Conservation (phyloP, 2,888 invertebrate species). For the Cantharis lateralis region DNA sequence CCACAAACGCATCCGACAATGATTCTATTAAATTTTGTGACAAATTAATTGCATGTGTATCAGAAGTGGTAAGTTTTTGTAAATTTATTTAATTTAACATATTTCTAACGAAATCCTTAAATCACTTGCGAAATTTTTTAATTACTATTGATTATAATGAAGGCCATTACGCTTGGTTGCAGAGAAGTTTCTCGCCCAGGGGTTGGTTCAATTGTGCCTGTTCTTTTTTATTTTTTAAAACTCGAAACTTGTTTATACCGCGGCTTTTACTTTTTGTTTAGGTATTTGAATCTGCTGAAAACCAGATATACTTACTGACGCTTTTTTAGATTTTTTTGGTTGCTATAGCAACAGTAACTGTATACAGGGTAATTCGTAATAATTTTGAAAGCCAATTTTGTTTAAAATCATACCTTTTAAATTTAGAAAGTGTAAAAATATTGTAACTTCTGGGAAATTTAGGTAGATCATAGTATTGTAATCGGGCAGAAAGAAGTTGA, state of each 20-base stretch:
- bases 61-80: constrained; percentile 49
- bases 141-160: background rate
- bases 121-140: background rate
- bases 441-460: too few species aligned
- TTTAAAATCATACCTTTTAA: too few species aligned
- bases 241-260: background rate
- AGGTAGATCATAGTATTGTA: too few species aligned
- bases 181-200: background rate
- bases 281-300: background rate
- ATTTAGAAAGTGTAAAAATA: too few species aligned
- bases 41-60: constrained; percentile 49
- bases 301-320: background rate
- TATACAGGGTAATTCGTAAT: background rate
- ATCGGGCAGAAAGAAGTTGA: too few species aligned
- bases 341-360: background rate
- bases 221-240: background rate
- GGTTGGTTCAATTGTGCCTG: constrained; percentile 1
- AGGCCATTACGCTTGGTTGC: background rate
- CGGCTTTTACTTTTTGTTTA: background rate
- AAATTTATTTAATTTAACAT: background rate
- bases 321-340: background rate
- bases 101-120: background rate
- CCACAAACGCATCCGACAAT: constrained; percentile 46
- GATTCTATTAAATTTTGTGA: constrained; percentile 51
- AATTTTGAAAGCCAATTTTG: background rate